phyloP scores from a whole-genome alignment of 2,113 vertebrate genomes.

The Sceloporus tristichus region DNA sequence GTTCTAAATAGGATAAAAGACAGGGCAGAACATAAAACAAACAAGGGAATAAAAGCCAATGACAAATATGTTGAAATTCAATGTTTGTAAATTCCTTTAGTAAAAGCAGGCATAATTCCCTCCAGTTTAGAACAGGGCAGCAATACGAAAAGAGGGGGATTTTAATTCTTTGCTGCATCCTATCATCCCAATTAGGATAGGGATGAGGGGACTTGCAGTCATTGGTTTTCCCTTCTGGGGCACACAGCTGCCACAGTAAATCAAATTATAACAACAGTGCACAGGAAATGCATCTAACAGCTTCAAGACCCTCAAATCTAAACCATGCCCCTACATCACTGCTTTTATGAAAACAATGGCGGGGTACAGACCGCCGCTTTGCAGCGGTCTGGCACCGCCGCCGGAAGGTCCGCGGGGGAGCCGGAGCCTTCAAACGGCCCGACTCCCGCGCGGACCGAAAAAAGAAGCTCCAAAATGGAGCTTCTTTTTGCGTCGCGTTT shows the following conservation, averaged over 20 bases:
- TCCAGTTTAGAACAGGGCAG: not conserved
- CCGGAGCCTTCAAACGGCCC: too few species aligned
- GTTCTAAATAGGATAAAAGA: not conserved
- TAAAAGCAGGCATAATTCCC: not conserved
- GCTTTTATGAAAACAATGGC: not conserved
- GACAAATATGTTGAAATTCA: not conserved
- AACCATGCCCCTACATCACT: not conserved
- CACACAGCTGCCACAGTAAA: not conserved
- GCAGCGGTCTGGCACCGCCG: too few species aligned
- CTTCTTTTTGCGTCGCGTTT: too few species aligned
- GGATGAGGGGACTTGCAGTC: too few species aligned
- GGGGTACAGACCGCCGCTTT: too few species aligned
- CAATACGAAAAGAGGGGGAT: not conserved
- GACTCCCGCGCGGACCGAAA: too few species aligned
- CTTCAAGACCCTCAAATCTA: not conserved
- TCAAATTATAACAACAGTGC: not conserved
- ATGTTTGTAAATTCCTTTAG: not conserved
- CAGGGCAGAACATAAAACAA: not conserved
- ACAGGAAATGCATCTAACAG: not conserved
- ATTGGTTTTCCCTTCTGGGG: not conserved
- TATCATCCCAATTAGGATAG: not conserved
- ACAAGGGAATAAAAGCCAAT: not conserved
- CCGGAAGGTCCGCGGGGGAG: too few species aligned
- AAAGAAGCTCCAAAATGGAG: too few species aligned
- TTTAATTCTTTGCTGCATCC: not conserved